Conservation (phyloP, 2,888 invertebrate species). For the Tanypteryx hageni region DNA sequence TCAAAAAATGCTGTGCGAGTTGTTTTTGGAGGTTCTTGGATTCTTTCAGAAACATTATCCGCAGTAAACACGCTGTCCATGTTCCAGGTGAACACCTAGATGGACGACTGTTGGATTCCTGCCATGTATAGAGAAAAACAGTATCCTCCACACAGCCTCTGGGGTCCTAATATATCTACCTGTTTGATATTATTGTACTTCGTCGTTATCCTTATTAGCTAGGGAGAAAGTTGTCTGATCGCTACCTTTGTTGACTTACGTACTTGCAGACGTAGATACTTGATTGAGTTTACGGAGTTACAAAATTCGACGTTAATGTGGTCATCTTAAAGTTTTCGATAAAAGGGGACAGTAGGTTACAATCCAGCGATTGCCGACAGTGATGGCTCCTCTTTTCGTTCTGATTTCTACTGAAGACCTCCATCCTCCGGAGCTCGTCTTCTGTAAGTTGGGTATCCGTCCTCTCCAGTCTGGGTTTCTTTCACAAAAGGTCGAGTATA, state of each 20-base stretch:
- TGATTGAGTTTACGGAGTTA: conserved; percentile 73
- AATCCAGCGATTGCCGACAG: conserved; percentile 70
- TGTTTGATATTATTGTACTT: conserved; percentile 68
- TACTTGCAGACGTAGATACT: conserved; percentile 75
- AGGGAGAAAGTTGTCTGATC: conserved; percentile 68
- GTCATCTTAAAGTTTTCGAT: conserved; percentile 65
- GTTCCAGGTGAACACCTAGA: conserved; percentile 68
- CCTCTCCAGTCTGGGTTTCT: background rate
- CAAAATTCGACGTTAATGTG: conserved; percentile 74
- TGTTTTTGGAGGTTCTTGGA: conserved; percentile 54
- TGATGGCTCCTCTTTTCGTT: background rate
- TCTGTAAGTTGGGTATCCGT: background rate
- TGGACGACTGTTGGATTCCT: conserved; percentile 69
- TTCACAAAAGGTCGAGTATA: conserved; percentile 67
- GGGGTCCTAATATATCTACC: conserved; percentile 68
- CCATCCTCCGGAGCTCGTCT: background rate
- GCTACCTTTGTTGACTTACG: conserved; percentile 73
- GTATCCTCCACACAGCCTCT: conserved; percentile 69
- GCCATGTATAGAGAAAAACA: conserved; percentile 69
- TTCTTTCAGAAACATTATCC: conserved; percentile 18
- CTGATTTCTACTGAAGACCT: background rate
- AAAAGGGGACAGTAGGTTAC: conserved; percentile 69
- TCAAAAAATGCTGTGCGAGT: conserved; percentile 66
- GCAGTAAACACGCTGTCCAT: conserved; percentile 28
- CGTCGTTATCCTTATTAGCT: conserved; percentile 27